Conservation (phyloP, 2,113 vertebrate genomes). For the Montifringilla adamsi region DNA sequence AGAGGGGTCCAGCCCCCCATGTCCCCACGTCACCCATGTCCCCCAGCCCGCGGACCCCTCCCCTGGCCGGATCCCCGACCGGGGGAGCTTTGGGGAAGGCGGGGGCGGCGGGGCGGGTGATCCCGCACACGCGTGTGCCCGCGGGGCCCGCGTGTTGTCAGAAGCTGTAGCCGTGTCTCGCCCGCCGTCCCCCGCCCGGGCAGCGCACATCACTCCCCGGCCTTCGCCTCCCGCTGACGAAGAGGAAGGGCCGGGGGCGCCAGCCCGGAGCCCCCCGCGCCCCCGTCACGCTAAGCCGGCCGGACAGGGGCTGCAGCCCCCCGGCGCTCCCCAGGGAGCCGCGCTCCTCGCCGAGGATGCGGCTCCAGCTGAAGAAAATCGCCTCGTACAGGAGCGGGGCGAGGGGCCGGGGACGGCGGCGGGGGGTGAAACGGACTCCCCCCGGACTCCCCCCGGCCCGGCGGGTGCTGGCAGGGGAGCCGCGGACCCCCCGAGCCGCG, state of each 20-base stretch:
- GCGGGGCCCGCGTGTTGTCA: neutral
- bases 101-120: neutral
- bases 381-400: neutral
- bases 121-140: neutral
- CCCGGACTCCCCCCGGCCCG: neutral
- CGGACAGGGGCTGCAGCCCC: conserved; percentile 48
- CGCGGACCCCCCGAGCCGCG: too few relatives aligned
- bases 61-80: accelerated
- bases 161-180: conserved; percentile 20
- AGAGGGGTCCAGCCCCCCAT: accelerated
- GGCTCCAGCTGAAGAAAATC: conserved; percentile 40
- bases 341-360: neutral
- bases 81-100: neutral
- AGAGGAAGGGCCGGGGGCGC: conserved; percentile 33
- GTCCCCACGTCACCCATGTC: neutral
- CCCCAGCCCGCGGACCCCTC: neutral
- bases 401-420: neutral
- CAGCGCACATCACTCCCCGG: conserved; percentile 25
- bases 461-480: too few relatives aligned
- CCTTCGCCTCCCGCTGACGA: conserved; percentile 42
- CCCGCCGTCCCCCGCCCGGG: neutral
- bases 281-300: conserved; percentile 25
- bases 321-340: conserved; percentile 2
- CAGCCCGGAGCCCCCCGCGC: conserved; percentile 2
- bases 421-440: neutral